Conservation (phyloP, 2,797 vertebrate genomes). For the Heterohyrax brucei region DNA sequence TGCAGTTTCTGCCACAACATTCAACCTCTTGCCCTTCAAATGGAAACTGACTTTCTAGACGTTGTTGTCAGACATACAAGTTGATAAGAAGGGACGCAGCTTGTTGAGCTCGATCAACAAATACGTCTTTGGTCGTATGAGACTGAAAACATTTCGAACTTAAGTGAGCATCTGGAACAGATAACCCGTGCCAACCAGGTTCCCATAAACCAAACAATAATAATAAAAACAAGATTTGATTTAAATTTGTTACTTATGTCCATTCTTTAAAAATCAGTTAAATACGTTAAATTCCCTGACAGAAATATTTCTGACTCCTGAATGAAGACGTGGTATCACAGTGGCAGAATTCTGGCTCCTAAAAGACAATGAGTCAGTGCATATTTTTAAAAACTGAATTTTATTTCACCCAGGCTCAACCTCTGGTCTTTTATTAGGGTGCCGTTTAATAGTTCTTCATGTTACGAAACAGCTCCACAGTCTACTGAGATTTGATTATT, state of each 20-base stretch:
- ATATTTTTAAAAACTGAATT: neutral
- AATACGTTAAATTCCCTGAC: neutral
- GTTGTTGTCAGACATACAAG: slow-evolving; percentile 28
- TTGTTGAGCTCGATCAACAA: slow-evolving; percentile 38
- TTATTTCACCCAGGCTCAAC: slow-evolving; percentile 60
- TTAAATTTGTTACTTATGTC: neutral
- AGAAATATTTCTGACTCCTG: slow-evolving; percentile 15
- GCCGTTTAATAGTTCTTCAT: slow-evolving; percentile 53
- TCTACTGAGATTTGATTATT: slow-evolving; percentile 29
- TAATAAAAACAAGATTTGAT: neutral
- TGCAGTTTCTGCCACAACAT: neutral
- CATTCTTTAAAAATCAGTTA: neutral
- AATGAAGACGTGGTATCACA: neutral
- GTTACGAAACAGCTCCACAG: slow-evolving; percentile 48
- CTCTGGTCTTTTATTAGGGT: slow-evolving; percentile 31
- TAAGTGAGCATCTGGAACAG: neutral
- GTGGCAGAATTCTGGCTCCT: slow-evolving; percentile 8
- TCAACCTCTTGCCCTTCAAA: neutral
- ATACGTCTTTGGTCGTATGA: neutral
- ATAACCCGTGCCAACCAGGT: neutral
- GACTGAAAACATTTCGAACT: slow-evolving; percentile 33
- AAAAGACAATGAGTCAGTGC: neutral
- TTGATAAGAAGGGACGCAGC: neutral
- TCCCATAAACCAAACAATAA: neutral
- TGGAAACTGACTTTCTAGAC: neutral